Conservation (phyloP, 2,113 vertebrate species). For the Galeopterus variegatus region DNA sequence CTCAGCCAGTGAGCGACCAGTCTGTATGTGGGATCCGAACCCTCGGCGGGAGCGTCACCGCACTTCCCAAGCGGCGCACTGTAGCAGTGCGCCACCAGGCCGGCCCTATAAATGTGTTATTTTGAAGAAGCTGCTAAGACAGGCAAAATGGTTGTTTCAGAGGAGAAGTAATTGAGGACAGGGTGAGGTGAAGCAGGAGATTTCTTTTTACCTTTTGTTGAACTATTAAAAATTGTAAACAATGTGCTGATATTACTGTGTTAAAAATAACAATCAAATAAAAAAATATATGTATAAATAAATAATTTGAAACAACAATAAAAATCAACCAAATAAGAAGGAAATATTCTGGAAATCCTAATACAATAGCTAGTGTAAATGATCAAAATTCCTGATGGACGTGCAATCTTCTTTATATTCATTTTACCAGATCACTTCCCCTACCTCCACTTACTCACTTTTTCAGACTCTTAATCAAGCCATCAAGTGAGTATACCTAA, state of each 20-base stretch:
- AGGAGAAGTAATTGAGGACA: background rate
- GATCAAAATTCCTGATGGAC: background rate
- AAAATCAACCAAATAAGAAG: slow-evolving; percentile 26
- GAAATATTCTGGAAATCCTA: slow-evolving; percentile 24
- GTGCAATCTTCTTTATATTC: background rate
- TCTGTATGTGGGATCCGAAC: no score
- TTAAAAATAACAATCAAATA: slow-evolving; percentile 27
- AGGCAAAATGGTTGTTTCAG: background rate
- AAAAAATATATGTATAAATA: background rate
- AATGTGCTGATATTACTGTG: background rate
- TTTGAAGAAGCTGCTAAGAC: slow-evolving; percentile 17
- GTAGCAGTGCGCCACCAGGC: no score
- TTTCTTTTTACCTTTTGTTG: background rate
- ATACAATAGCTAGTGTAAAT: background rate
- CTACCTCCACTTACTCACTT: background rate
- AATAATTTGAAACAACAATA: slow-evolving; percentile 20
- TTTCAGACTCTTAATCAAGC: background rate
- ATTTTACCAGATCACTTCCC: background rate
- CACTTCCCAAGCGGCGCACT: no score
- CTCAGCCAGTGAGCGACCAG: no score
- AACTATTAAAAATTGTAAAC: background rate
- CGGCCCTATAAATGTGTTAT: background rate
- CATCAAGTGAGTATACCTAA: background rate
- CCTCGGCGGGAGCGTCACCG: no score
- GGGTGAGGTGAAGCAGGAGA: background rate